Evolutionary conservation across 2,113 vertebrate genomes (phyloP).

Genomic region (Oreochromis tanganicae): DNA sequence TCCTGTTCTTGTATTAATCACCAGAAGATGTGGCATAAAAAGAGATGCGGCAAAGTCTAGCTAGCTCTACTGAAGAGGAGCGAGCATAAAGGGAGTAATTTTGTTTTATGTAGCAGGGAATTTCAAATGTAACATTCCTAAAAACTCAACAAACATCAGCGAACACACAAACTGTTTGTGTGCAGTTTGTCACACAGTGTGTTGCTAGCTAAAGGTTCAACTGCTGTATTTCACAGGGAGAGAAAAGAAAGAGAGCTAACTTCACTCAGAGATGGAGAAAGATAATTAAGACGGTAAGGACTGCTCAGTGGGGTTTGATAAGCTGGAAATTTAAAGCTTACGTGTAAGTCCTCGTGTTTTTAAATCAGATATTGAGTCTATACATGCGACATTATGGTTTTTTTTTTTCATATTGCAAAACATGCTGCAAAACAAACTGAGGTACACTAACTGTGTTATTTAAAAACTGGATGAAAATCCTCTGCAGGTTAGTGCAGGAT

Average conservation of each 20-base stretch:
- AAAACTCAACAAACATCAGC: neutral
- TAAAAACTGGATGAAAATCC: neutral
- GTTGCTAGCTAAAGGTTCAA: neutral
- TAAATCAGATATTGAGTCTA: neutral
- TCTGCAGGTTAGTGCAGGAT: neutral
- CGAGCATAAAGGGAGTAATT: neutral
- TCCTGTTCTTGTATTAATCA: neutral
- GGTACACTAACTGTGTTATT: neutral
- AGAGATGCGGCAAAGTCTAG: neutral
- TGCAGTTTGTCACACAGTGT: neutral
- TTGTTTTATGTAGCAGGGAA: neutral
- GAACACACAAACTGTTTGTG: neutral
- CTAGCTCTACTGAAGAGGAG: neutral
- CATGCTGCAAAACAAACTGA: neutral
- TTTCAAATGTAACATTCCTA: neutral
- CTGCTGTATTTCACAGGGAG: neutral
- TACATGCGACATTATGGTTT: accelerated
- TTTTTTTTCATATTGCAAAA: neutral
- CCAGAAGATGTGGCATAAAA: neutral
- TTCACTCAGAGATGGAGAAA: neutral
- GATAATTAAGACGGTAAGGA: neutral
- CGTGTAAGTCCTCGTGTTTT: neutral
- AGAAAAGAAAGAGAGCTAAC: neutral
- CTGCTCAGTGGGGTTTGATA: neutral
- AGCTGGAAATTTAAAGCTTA: neutral